Evolutionary conservation across 2,888 invertebrate species (phyloP).

Genomic region (Steinernema hermaphroditum): DNA sequence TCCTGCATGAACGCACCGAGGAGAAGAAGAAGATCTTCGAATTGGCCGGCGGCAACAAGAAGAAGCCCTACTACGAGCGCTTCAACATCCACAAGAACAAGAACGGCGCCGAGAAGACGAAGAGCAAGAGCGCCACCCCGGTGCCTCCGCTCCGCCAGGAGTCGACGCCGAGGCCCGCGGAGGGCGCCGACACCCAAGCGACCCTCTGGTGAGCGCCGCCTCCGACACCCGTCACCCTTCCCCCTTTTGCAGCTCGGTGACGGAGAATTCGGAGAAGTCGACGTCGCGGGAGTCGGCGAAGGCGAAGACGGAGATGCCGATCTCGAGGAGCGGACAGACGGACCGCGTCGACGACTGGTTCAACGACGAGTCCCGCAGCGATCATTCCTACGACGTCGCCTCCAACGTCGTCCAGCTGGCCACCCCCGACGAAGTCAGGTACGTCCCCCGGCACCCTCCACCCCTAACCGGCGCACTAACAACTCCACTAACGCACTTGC

Average conservation of each 20-base stretch:
- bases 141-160: slow-evolving; percentile 10
- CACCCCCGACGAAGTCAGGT: slow-evolving; percentile 61
- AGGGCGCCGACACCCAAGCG: background rate
- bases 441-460: background rate
- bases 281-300: slow-evolving; percentile 30
- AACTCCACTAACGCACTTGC: slow-evolving; percentile 34
- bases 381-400: slow-evolving; percentile 44
- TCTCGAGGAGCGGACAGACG: slow-evolving; percentile 36
- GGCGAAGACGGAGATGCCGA: slow-evolving; percentile 6
- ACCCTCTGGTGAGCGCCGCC: background rate
- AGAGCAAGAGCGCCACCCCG: background rate
- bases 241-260: slow-evolving; percentile 2
- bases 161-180: no score
- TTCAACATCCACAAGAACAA: slow-evolving; percentile 7
- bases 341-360: slow-evolving; percentile 44
- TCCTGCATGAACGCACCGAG: slow-evolving; percentile 79
- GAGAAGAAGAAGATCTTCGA: slow-evolving; percentile 89
- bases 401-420: slow-evolving; percentile 51
- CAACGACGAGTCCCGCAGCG: slow-evolving; percentile 39
- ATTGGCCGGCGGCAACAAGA: slow-evolving; percentile 73
- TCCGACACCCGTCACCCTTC: no score
- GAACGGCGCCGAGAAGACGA: slow-evolving; percentile 24
- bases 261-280: slow-evolving; percentile 36
- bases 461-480: background rate
- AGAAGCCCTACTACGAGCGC: slow-evolving; percentile 33